Base-by-base conservation (phyloP, 2,888 invertebrate genomes). In the Coronaproctus castanopsis region DNA sequence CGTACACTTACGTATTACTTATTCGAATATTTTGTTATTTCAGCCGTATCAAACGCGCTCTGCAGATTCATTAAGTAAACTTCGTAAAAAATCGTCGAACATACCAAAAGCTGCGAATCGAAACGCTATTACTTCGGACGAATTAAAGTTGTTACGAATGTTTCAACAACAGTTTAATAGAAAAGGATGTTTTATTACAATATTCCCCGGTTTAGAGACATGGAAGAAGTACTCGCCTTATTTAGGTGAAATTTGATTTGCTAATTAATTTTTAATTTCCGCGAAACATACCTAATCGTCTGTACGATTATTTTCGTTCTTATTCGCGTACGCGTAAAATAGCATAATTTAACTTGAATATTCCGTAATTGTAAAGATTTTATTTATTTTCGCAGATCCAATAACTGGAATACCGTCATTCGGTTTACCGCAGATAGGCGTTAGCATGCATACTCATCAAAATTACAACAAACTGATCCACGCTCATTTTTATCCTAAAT, bases 181-280 rank as follows among this genome's bases (percentile, higher is more conserved):
- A 1, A 75, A 87, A 23, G 90, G 90, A 2, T 92, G 92, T 24
- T 93, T 87, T 74, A 86, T 92, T 10, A 74, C 91, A 55, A 88
- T 93, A 67, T 93, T 91, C 73, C 93, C 93, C 21, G 84, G 88
- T 21, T 80, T 83, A 63, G 89, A 90, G 71, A 85, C 87, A 21
- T 91, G 91, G 89, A 78, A 81, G 69, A 80, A 83, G 69, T 88
- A 87, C 70, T 80, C 84, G 18, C 80, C 81, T 67, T 87, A 85
- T 69, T 74, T 87, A 54, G 86, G 83, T 82, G 66, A 67, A 14
- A 56, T 19, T 24, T 49, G 14, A 24, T 14, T 55, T 18, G 21
- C 24, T 21, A 52, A 24, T n/a, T 8, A 36, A 36, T 36, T 21
- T 57, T 22, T 54, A 24, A 60, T n/a, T n/a, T n/a, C n/a, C n/a